Evolutionary conservation across 1,140 invertebrate genomes (phyloP).

Genomic region (Maconellicoccus hirsutus): DNA sequence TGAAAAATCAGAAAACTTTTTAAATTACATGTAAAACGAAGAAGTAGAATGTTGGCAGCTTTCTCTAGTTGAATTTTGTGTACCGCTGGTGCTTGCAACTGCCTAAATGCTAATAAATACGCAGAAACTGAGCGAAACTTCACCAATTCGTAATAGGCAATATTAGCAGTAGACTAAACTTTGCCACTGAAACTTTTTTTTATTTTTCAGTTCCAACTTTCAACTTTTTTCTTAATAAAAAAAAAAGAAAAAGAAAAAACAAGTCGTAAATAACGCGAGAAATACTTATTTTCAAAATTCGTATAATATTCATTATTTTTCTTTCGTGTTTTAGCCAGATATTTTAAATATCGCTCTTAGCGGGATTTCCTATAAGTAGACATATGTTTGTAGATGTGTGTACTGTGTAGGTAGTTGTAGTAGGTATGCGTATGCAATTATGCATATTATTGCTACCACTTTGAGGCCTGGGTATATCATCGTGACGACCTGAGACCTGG

Average conservation of each 20-base stretch:
- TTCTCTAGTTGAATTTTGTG: background rate
- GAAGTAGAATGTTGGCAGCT: background rate
- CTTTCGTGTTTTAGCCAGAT: no score
- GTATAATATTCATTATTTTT: no score
- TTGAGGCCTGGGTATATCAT: no score
- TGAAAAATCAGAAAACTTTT: conserved; percentile 4
- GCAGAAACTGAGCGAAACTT: background rate
- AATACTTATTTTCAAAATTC: background rate
- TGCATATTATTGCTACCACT: no score
- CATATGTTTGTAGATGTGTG: no score
- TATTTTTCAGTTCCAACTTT: background rate
- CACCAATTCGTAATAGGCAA: background rate
- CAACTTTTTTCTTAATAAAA: no score
- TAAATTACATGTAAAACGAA: background rate
- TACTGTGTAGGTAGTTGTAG: no score
- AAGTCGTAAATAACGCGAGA: background rate
- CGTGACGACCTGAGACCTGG: no score
- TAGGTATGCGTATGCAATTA: no score
- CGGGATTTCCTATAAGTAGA: no score
- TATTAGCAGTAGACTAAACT: background rate
- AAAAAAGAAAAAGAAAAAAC: no score
- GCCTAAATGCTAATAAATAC: background rate
- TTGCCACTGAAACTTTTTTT: background rate
- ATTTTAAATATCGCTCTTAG: no score
- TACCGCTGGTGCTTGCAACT: background rate